Base-by-base conservation (phyloP, 2,888 invertebrate genomes). In the Cerastoderma edule region DNA sequence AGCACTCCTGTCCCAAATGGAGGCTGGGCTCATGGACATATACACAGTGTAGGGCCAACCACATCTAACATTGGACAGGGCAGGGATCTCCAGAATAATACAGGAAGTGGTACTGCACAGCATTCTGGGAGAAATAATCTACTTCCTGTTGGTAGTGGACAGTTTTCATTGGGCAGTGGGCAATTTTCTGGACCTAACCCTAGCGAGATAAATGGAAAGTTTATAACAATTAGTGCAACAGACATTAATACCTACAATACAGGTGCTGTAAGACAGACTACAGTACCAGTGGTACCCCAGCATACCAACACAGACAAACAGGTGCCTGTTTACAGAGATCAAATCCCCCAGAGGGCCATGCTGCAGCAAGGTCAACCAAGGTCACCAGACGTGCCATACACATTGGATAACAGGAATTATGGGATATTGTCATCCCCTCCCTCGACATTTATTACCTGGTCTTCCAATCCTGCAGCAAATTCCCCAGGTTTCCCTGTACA, bases 1-100 rank as follows among this genome's bases (percentile, higher is more conserved):
- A 78, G 77, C 44, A 81, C 80, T 24, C 80, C 80, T 35, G 68
- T 81, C 28, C 80, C 80, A 24, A 78, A 78, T 57, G 78, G 77
- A 4, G 75, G 56, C 57, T 32, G 39, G 22, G 32, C 10, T 56
- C 60, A 57, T 28, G 72, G 69, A 50, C 67, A 60, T 60, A 54
- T 35, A 22, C 66, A 71, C 53, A 56, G 74, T 66, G 19, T 78
- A 33, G 72, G 72, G 35, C 72, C 74, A 46, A 28, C 22, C 24
- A 19, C 46, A 22, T 13, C 24, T 65, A 66, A 66, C 24, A n/a
- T 48, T 32, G 57, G 57, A n/a, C n/a, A 19, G 32, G 33, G 57
- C 32, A 57, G 33, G 46, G 50, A 66, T 50, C 22, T 66, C 22
- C 2, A 48, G n/a, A 60, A 35, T 35, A 32, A 50, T 50, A 10